Evolutionary conservation across 2,113 vertebrate species (phyloP).

Genomic region (Serilophus lunatus): DNA sequence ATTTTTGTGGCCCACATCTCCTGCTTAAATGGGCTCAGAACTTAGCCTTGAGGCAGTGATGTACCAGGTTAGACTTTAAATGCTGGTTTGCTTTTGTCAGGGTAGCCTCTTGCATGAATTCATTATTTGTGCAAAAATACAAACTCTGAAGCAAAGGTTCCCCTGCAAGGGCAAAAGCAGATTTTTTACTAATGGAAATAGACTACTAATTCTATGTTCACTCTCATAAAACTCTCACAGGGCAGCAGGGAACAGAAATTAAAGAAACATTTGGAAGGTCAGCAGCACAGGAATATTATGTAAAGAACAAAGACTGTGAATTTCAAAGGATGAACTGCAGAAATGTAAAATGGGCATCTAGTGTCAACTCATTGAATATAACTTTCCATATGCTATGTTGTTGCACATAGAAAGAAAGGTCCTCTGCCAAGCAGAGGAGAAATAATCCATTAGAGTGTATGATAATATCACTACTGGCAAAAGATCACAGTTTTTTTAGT

Average conservation of each 20-base stretch:
- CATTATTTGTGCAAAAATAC: slow-evolving; percentile 66
- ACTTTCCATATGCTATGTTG: neutral
- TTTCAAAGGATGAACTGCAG: slow-evolving; percentile 26
- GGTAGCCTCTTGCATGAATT: slow-evolving; percentile 50
- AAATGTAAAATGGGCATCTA: neutral
- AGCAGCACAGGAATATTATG: slow-evolving; percentile 50
- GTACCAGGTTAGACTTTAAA: slow-evolving; percentile 41
- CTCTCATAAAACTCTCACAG: slow-evolving; percentile 71
- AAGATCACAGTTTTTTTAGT: neutral
- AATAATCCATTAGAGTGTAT: slow-evolving; percentile 6
- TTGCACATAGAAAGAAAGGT: neutral
- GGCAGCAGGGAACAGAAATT: slow-evolving; percentile 65
- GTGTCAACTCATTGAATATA: neutral
- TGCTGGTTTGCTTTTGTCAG: neutral
- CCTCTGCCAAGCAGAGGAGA: slow-evolving; percentile 21
- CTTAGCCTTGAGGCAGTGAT: neutral
- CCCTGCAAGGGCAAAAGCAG: slow-evolving; percentile 70
- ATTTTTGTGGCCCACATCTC: neutral
- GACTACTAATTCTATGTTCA: slow-evolving; percentile 72
- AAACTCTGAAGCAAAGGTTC: slow-evolving; percentile 64
- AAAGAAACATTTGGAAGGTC: slow-evolving; percentile 72
- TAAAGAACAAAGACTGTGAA: slow-evolving; percentile 55
- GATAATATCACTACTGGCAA: neutral
- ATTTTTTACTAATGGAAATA: slow-evolving; percentile 74
- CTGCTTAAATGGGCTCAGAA: neutral